Percentiles rank a stretch among this genome's conserved stretches.
These are phyloP conservation scores for Siniperca scherzeri DNA, from an alignment of 2,797 vertebrate genomes.

Conservation along the genomic window DNA sequence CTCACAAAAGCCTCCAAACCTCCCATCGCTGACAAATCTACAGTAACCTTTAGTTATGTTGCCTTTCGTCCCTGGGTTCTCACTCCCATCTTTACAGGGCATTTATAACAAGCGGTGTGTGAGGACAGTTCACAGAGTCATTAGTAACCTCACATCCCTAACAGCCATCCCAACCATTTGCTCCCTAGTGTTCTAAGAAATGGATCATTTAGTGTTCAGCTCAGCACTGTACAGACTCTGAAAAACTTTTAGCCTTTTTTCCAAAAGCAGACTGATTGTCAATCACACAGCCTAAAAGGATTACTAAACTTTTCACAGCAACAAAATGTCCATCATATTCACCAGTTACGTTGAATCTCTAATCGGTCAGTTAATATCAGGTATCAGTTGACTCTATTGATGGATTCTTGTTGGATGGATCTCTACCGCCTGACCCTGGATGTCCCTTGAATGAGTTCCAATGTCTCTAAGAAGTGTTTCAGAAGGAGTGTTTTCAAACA, in stretches of 20 bases:
- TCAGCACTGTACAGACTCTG: neutral
- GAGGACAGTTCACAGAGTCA: conserved; percentile 1
- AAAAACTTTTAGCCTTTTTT: conserved; percentile 6
- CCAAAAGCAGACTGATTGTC: conserved; percentile 2
- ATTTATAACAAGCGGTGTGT: neutral
- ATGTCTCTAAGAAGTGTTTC: neutral
- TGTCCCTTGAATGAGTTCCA: neutral
- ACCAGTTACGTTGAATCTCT: neutral
- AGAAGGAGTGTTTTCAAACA: too few relatives aligned
- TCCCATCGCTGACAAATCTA: conserved; percentile 5
- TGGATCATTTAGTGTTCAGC: neutral
- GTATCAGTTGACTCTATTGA: neutral
- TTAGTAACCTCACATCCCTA: conserved; percentile 15
- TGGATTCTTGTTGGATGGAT: neutral
- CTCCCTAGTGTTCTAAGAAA: neutral
- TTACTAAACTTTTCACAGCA: neutral
- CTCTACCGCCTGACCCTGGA: neutral
- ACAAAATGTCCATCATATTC: neutral
- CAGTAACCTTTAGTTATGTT: neutral
- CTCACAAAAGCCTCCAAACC: conserved; percentile 1
- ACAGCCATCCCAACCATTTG: neutral
- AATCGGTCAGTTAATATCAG: neutral
- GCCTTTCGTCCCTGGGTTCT: neutral
- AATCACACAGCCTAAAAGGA: neutral
- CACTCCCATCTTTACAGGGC: neutral